phyloP scores from a whole-genome alignment of 2,888 invertebrate species.

The Pachycephus smyrnensis region DNA sequence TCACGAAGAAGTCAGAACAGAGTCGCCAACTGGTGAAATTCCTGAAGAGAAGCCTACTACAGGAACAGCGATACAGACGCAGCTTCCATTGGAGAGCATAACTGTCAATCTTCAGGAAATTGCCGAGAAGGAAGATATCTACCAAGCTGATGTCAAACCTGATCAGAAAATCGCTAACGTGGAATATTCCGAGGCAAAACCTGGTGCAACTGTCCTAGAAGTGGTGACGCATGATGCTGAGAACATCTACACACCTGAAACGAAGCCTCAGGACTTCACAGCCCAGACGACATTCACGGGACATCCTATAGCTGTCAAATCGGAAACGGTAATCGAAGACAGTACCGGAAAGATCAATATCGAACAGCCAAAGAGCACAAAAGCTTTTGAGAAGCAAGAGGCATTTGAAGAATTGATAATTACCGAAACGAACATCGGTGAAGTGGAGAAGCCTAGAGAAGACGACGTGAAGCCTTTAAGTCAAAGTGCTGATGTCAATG shows the following conservation, averaged over 20 bases:
- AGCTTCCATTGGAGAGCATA: slow-evolving; percentile 60
- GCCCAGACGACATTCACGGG: slow-evolving; percentile 64
- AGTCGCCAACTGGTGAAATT: slow-evolving; percentile 63
- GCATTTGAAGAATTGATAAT: slow-evolving; percentile 67
- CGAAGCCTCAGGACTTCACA: slow-evolving; percentile 50
- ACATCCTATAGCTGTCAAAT: slow-evolving; percentile 67
- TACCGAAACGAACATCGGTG: slow-evolving; percentile 66
- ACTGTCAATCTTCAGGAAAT: slow-evolving; percentile 59
- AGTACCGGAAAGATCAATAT: slow-evolving; percentile 45
- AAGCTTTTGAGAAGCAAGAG: slow-evolving; percentile 68
- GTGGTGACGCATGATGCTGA: slow-evolving; percentile 60
- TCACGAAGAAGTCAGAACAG: slow-evolving; percentile 67
- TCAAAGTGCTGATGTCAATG: slow-evolving; percentile 53
- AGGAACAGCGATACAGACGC: slow-evolving; percentile 60
- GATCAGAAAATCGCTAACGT: slow-evolving; percentile 65
- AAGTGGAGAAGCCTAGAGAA: slow-evolving; percentile 66
- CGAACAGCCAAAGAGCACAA: slow-evolving; percentile 48
- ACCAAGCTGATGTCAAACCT: slow-evolving; percentile 61
- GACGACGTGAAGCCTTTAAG: slow-evolving; percentile 61
- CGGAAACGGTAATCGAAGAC: slow-evolving; percentile 66
- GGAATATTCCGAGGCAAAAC: slow-evolving; percentile 56
- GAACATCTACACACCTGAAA: slow-evolving; percentile 45
- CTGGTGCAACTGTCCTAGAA: slow-evolving; percentile 57
- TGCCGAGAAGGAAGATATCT: slow-evolving; percentile 68
- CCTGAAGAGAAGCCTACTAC: slow-evolving; percentile 59